Evolutionary conservation across 2,888 invertebrate species (phyloP).

Genomic region (Schizaphis graminum): DNA sequence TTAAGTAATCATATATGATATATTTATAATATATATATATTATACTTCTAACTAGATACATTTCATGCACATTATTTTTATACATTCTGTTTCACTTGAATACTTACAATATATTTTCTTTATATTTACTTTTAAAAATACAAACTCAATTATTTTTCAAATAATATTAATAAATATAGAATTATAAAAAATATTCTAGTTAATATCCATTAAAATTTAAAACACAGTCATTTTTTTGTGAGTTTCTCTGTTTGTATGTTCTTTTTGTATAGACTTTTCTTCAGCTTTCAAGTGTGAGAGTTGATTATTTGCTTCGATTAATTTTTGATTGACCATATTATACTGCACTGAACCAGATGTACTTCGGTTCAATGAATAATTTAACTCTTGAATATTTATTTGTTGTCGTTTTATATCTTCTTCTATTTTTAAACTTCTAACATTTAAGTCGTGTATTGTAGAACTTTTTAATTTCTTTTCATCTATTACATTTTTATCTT

Average conservation of each 20-base stretch:
- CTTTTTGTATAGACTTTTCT: slow-evolving; percentile 78
- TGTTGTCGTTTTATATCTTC: slow-evolving; percentile 81
- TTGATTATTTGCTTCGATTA: slow-evolving; percentile 77
- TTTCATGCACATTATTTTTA: neutral
- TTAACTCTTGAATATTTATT: slow-evolving; percentile 78
- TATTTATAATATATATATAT: neutral
- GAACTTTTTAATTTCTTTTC: slow-evolving; percentile 71
- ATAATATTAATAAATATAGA: neutral
- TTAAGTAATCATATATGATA: neutral
- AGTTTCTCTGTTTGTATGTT: slow-evolving; percentile 80
- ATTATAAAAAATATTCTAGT: neutral
- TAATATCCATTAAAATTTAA: slow-evolving; percentile 77
- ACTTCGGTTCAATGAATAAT: slow-evolving; percentile 78
- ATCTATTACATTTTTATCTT: slow-evolving; percentile 68
- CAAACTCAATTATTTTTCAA: neutral
- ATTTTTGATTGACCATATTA: slow-evolving; percentile 76
- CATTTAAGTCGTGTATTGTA: slow-evolving; percentile 79
- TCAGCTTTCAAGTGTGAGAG: slow-evolving; percentile 75
- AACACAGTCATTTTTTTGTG: slow-evolving; percentile 84
- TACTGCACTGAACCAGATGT: slow-evolving; percentile 76
- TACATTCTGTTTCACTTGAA: neutral
- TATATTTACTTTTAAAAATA: neutral
- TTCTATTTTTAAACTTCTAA: slow-evolving; percentile 80
- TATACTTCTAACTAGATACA: neutral
- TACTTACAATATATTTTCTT: neutral